phyloP scores from a whole-genome alignment of 2,888 invertebrate genomes.

The Amphimallon solstitiale region DNA sequence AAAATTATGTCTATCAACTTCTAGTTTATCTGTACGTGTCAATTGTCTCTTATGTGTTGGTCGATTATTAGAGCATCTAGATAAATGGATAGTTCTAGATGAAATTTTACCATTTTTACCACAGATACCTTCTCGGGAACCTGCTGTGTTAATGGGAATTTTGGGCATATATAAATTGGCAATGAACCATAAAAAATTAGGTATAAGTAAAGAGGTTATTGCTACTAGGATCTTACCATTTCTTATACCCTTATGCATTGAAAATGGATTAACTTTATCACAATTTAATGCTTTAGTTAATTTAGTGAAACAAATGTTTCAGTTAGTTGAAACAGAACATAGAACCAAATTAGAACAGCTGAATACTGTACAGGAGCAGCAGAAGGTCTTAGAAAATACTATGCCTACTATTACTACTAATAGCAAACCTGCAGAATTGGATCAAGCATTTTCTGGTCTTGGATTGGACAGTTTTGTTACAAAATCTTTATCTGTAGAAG shows the following conservation, averaged over 20 bases:
- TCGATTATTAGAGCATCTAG: conserved; percentile 91
- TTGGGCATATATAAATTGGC: conserved; percentile 92
- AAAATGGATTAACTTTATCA: conserved; percentile 87
- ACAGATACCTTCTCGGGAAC: conserved; percentile 92
- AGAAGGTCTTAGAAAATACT: conserved; percentile 67
- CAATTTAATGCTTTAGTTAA: conserved; percentile 91
- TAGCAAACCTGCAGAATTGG: conserved; percentile 60
- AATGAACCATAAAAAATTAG: conserved; percentile 88
- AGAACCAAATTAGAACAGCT: conserved; percentile 88
- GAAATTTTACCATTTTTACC: conserved; percentile 93
- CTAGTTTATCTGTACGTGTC: conserved; percentile 88
- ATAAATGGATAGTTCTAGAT: conserved; percentile 96
- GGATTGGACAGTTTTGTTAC: conserved; percentile 67
- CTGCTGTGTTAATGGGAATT: conserved; percentile 96
- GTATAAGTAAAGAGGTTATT: conserved; percentile 93
- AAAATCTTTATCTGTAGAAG: conserved; percentile 67
- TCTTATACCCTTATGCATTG: conserved; percentile 89
- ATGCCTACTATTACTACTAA: conserved; percentile 63
- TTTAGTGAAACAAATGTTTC: conserved; percentile 91
- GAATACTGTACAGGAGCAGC: conserved; percentile 82
- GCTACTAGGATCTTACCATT: conserved; percentile 94
- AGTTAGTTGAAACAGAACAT: conserved; percentile 90
- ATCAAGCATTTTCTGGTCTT: conserved; percentile 72
- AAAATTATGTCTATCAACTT: conserved; percentile 84
- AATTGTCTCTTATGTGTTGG: conserved; percentile 94